A percentile compares a stretch with the other conserved stretches of the same genome.
These are phyloP conservation scores for Drosophila ironensis DNA, from an alignment of 1,140 invertebrate species.

Conservation along the genomic window DNA sequence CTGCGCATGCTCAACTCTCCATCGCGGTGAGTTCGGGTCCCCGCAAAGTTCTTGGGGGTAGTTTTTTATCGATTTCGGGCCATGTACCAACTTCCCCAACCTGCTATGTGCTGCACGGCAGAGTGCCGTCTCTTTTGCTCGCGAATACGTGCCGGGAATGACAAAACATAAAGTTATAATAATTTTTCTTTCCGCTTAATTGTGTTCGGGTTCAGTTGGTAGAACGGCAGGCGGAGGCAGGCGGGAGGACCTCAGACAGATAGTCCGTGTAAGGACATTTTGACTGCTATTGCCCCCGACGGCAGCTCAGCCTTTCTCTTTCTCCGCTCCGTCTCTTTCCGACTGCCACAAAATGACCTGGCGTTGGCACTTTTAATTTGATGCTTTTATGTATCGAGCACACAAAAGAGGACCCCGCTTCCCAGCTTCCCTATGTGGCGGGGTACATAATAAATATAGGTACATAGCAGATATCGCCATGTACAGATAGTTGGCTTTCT, in stretches of 20 bases:
- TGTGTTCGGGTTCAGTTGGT: conserved; percentile 46
- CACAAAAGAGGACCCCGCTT: conserved; percentile 23
- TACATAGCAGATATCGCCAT: neutral
- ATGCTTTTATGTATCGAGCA: conserved; percentile 69
- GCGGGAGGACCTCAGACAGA: conserved; percentile 51
- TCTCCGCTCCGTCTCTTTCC: conserved; percentile 1
- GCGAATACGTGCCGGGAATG: conserved; percentile 63
- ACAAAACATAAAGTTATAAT: conserved; percentile 81
- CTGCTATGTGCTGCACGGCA: conserved; percentile 9
- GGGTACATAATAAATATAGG: conserved; percentile 9
- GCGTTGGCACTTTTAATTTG: conserved; percentile 74
- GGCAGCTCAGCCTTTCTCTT: neutral
- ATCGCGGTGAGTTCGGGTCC: conserved; percentile 28
- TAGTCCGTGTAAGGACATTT: conserved; percentile 52
- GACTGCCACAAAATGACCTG: conserved; percentile 44
- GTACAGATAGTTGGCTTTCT: conserved; percentile 20
- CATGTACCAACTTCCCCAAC: conserved; percentile 38
- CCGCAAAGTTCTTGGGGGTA: conserved; percentile 44
- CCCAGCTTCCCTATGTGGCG: conserved; percentile 7
- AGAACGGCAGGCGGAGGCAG: neutral
- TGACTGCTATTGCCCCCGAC: conserved; percentile 6
- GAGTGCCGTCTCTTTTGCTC: neutral
- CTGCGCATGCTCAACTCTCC: conserved; percentile 33
- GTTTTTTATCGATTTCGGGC: conserved; percentile 67
- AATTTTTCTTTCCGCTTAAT: conserved; percentile 82